Conservation (phyloP, 2,113 vertebrate genomes). For the Daphoenositta chrysoptera region DNA sequence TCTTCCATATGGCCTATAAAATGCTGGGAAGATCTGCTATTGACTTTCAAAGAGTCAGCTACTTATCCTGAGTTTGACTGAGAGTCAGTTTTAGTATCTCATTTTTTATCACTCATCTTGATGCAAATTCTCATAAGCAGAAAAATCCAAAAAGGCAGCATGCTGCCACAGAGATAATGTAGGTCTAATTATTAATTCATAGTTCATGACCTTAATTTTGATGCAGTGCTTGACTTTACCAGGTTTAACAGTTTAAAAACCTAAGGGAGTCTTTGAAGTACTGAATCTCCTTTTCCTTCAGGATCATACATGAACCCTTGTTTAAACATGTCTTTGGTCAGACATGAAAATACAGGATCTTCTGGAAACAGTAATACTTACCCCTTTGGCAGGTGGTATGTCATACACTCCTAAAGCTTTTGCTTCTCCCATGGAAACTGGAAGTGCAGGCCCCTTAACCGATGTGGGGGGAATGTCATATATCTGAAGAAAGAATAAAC, state of each 20-base stretch:
- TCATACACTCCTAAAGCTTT: slow-evolving; percentile 87
- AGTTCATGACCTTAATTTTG: neutral
- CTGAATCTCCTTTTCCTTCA: neutral
- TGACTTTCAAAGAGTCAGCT: neutral
- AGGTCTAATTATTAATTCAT: neutral
- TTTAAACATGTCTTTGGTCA: neutral
- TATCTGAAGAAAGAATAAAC: slow-evolving; percentile 74
- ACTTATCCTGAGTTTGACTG: neutral
- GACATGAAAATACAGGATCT: neutral
- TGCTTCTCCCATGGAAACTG: slow-evolving; percentile 62
- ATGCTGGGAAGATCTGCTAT: neutral
- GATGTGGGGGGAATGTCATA: slow-evolving; percentile 88
- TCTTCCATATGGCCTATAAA: neutral
- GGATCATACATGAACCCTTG: neutral
- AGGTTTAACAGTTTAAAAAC: neutral
- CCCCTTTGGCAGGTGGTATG: slow-evolving; percentile 81
- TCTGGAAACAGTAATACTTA: slow-evolving; percentile 49
- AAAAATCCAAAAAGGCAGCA: neutral
- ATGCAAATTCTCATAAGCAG: neutral
- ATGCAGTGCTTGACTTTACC: neutral
- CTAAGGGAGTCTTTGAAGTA: neutral
- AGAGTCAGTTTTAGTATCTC: neutral
- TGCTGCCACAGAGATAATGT: neutral
- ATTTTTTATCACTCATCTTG: neutral
- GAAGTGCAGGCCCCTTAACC: slow-evolving; percentile 62